These are phyloP conservation scores for Platanista minor DNA, from an alignment of 2,113 vertebrate genomes.

Conservation along the genomic window DNA sequence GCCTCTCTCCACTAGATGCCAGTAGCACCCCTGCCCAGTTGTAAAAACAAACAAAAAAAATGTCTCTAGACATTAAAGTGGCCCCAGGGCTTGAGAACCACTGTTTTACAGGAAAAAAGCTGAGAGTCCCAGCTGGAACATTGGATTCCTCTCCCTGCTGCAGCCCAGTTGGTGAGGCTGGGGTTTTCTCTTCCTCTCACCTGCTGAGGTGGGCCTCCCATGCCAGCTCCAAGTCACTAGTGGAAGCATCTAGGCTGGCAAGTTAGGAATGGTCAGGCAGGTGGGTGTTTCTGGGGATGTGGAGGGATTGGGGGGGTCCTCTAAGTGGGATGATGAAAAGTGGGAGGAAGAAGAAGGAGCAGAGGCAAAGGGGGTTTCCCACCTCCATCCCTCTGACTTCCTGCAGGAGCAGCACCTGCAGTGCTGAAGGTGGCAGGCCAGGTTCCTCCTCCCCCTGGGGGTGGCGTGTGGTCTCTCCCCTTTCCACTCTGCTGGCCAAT, in stretches of 20 bases:
- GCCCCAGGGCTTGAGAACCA: neutral
- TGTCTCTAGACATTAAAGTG: neutral
- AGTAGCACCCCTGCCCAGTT: neutral
- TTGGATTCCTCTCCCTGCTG: neutral
- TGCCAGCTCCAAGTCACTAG: neutral
- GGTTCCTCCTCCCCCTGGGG: neutral
- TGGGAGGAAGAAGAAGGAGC: neutral
- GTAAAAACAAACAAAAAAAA: neutral
- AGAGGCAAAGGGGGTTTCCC: neutral
- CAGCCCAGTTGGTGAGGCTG: neutral
- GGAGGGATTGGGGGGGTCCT: neutral
- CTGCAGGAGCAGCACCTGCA: neutral
- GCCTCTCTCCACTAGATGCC: neutral
- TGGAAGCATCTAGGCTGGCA: neutral
- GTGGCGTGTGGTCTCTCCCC: neutral
- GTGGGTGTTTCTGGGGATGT: neutral
- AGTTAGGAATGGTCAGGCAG: neutral
- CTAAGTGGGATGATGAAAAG: neutral
- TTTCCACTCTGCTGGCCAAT: neutral
- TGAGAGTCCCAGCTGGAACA: neutral
- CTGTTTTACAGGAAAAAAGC: neutral
- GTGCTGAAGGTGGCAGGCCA: neutral
- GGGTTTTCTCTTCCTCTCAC: neutral
- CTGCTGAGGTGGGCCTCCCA: neutral
- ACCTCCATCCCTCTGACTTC: neutral